Conservation (phyloP, 1,140 invertebrate species). For the Condylostylus longicornis region DNA sequence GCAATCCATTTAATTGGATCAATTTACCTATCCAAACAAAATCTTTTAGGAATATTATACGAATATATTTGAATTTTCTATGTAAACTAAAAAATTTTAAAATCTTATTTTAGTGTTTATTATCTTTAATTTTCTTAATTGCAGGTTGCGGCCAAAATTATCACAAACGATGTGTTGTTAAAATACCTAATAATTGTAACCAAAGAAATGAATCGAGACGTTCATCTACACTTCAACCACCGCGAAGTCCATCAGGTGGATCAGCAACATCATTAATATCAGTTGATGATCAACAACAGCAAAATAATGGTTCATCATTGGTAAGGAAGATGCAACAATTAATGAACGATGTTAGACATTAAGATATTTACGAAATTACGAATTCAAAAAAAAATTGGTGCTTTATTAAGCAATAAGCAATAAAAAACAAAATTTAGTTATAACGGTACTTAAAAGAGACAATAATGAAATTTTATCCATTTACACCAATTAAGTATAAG, state of each 20-base stretch:
- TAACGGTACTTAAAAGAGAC: too few relatives aligned
- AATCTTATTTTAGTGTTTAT: constrained; percentile 8
- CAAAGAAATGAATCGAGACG: constrained; percentile 28
- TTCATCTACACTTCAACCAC: constrained; percentile 42
- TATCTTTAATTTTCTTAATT: constrained; percentile 1
- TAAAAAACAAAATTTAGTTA: too few relatives aligned
- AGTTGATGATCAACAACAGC: constrained; percentile 18
- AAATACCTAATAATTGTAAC: constrained; percentile 93
- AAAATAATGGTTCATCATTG: constrained; percentile 36
- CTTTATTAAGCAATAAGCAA: too few relatives aligned
- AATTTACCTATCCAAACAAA: too few relatives aligned
- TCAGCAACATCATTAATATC: constrained; percentile 32
- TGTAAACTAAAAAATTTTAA: too few relatives aligned
- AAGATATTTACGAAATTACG: too few relatives aligned
- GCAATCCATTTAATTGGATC: too few relatives aligned
- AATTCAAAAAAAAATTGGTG: too few relatives aligned
- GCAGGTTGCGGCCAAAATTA: constrained; percentile 93
- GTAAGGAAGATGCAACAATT: constrained; percentile 33
- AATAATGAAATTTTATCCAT: too few relatives aligned
- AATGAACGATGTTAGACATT: constrained; percentile 32
- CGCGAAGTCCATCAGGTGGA: constrained; percentile 50
- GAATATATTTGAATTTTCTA: too few relatives aligned
- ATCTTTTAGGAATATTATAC: too few relatives aligned
- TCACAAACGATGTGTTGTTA: constrained; percentile 96
- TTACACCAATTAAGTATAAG: too few relatives aligned